A percentile compares a stretch with the other conserved stretches of the same genome.
phyloP scores from a whole-genome alignment of 2,888 invertebrate genomes.

The Microctonus aethiopoides region DNA sequence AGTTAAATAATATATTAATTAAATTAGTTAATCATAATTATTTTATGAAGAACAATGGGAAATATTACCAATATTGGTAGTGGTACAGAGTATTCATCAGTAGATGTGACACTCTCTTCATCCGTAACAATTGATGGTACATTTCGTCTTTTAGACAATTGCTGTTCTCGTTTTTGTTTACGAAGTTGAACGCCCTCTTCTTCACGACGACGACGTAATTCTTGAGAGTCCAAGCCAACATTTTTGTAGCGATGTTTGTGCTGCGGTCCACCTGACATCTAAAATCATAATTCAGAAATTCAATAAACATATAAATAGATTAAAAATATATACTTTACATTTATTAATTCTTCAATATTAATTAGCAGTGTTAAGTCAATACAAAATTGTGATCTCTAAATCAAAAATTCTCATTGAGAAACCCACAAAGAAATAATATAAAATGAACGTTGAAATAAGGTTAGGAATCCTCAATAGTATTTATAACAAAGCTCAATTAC shows the following conservation, averaged over 20 bases:
- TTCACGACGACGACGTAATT: slow-evolving; percentile 89
- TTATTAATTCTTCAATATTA: too few species aligned
- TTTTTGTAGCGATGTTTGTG: slow-evolving; percentile 96
- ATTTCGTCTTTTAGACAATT: slow-evolving; percentile 92
- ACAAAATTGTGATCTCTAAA: background rate
- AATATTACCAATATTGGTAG: slow-evolving; percentile 37
- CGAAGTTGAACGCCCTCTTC: slow-evolving; percentile 96
- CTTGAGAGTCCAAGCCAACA: slow-evolving; percentile 90
- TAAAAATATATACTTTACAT: too few species aligned
- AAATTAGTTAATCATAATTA: too few species aligned
- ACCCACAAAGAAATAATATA: background rate
- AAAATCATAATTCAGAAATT: slow-evolving; percentile 37
- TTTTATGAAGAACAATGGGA: background rate
- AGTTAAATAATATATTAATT: slow-evolving; percentile 28
- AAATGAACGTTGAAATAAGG: background rate
- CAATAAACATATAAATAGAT: too few species aligned
- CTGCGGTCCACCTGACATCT: slow-evolving; percentile 82
- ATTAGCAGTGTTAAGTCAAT: too few species aligned
- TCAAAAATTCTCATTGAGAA: background rate
- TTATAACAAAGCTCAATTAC: background rate
- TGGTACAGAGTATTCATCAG: slow-evolving; percentile 53
- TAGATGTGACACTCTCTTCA: slow-evolving; percentile 55
- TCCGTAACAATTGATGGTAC: slow-evolving; percentile 69
- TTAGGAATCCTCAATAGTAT: background rate
- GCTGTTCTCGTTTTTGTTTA: slow-evolving; percentile 96